Conservation (phyloP, 2,113 vertebrate genomes). For the Alligator sinensis region DNA sequence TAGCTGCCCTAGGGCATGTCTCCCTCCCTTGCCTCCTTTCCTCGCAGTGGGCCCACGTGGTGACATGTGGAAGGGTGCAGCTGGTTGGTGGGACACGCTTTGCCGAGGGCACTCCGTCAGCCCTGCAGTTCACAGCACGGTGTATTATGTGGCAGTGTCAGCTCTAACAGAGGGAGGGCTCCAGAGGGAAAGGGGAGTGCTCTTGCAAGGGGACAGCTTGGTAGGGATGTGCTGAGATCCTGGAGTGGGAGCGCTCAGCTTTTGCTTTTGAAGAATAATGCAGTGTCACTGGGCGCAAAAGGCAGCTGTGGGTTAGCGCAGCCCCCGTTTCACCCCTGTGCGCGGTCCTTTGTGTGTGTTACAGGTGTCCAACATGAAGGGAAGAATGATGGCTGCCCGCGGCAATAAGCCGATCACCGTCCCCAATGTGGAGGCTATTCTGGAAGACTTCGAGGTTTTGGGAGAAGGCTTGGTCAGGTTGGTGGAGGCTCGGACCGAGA, state of each 20-base stretch:
- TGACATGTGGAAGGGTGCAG: neutral
- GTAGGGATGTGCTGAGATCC: neutral
- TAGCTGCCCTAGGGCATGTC: neutral
- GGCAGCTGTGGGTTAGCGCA: neutral
- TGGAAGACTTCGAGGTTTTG: constrained; percentile 90
- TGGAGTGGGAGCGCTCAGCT: neutral
- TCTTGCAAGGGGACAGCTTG: neutral
- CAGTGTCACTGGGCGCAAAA: neutral
- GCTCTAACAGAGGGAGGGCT: neutral
- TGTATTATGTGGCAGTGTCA: neutral
- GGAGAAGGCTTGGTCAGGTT: constrained; percentile 90
- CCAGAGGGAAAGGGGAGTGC: neutral
- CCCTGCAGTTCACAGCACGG: neutral
- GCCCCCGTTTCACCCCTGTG: neutral
- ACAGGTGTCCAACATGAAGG: constrained; percentile 87
- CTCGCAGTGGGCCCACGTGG: neutral
- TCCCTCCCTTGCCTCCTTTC: neutral
- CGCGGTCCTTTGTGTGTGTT: neutral
- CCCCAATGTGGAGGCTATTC: constrained; percentile 92
- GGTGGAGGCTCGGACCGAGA: constrained; percentile 89
- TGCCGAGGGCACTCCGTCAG: neutral
- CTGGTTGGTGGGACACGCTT: neutral
- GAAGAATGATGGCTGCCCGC: constrained; percentile 77
- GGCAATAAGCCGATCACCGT: constrained; percentile 75
- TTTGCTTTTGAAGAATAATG: neutral